Evolutionary conservation across 1,140 invertebrate species (phyloP).

Genomic region (Papilio polyxenes): DNA sequence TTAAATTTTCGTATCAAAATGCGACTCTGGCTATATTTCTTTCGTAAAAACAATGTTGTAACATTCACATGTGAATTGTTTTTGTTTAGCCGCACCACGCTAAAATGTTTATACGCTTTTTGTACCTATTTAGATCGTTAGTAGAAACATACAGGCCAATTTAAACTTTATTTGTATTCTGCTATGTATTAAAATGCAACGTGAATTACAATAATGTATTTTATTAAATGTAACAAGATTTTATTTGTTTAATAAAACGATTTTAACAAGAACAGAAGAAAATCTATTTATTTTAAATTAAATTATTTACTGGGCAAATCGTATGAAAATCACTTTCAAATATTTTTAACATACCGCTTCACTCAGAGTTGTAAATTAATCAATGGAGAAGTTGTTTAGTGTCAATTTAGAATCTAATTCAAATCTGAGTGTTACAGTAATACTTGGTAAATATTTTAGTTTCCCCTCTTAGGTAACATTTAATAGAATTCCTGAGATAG

Average conservation of each 20-base stretch:
- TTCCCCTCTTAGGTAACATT: background rate
- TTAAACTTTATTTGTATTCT: background rate
- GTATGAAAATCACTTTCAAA: too few relatives aligned
- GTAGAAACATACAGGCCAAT: background rate
- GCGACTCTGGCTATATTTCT: slow-evolving; percentile 27
- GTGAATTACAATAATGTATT: background rate
- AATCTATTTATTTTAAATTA: too few relatives aligned
- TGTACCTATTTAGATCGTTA: background rate
- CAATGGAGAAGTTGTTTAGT: too few relatives aligned
- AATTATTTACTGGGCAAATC: too few relatives aligned
- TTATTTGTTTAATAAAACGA: slow-evolving; percentile 8
- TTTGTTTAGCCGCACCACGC: slow-evolving; percentile 39
- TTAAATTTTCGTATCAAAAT: background rate
- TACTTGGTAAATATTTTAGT: background rate
- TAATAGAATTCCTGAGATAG: slow-evolving; percentile 12
- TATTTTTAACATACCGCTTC: too few relatives aligned
- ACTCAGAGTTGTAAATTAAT: too few relatives aligned
- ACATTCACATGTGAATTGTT: slow-evolving; percentile 42
- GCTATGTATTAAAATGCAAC: background rate
- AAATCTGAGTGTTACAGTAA: too few relatives aligned
- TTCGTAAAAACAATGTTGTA: slow-evolving; percentile 41
- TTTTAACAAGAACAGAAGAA: too few relatives aligned
- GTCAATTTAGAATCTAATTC: too few relatives aligned
- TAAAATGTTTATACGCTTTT: slow-evolving; percentile 25
- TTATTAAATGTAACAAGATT: background rate